Conservation (phyloP, 2,797 vertebrate genomes). For the Peromyscus aztecus region DNA sequence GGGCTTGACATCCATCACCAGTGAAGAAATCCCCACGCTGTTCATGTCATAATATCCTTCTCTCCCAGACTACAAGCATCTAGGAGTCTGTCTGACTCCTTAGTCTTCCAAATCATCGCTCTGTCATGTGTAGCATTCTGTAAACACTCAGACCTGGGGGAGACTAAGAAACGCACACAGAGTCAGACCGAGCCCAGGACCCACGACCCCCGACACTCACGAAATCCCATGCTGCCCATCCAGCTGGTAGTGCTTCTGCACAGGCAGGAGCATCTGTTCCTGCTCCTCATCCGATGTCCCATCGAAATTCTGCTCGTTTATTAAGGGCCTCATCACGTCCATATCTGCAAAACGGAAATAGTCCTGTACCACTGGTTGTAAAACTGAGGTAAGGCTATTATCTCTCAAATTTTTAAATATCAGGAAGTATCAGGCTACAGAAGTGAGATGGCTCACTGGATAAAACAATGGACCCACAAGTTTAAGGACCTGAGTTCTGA, state of each 20-base stretch:
- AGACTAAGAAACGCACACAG: not conserved
- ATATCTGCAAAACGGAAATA: constrained; percentile 87
- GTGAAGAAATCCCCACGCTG: not conserved
- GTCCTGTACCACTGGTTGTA: not conserved
- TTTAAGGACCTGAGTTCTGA: not conserved
- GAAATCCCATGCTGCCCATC: constrained; percentile 88
- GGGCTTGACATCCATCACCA: too few relatives aligned
- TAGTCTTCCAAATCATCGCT: not conserved
- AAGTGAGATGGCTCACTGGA: not conserved
- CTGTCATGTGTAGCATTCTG: too few relatives aligned
- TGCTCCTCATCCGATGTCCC: constrained; percentile 90
- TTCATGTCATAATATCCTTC: not conserved
- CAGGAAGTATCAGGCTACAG: not conserved
- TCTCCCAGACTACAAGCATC: not conserved
- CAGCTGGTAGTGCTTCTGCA: constrained; percentile 88
- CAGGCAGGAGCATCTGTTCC: constrained; percentile 84
- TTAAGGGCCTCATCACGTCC: constrained; percentile 94
- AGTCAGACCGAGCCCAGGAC: not conserved
- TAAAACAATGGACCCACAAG: not conserved
- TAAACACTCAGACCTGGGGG: not conserved
- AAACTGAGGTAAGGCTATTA: not conserved
- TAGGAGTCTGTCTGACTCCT: not conserved
- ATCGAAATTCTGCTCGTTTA: constrained; percentile 89
- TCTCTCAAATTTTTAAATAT: not conserved
- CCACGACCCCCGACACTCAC: constrained; percentile 85